phyloP scores from a whole-genome alignment of 2,888 invertebrate species.

The Rhagonycha fulva region DNA sequence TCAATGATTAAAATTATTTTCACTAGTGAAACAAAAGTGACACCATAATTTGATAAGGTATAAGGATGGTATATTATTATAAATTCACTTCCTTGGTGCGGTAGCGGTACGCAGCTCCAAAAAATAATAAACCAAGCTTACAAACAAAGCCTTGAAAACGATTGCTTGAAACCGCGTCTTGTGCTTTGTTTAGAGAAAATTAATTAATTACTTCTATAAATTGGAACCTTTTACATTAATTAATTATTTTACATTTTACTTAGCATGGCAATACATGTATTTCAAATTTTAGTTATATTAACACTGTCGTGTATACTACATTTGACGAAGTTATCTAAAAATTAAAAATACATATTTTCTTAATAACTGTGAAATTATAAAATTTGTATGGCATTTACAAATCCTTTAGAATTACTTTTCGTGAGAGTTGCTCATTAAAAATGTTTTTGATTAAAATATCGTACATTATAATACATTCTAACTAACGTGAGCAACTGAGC shows the following conservation, averaged over 20 bases:
- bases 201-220: conserved; percentile 1
- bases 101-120: neutral
- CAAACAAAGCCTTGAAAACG: neutral
- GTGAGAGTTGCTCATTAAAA: neutral
- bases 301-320: neutral
- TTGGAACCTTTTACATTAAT: conserved; percentile 1
- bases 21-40: neutral
- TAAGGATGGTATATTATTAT: neutral
- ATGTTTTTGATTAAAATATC: neutral
- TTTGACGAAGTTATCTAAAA: neutral
- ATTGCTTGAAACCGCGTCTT: neutral
- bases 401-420: neutral
- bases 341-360: neutral
- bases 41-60: neutral
- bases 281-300: neutral
- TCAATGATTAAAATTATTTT: neutral
- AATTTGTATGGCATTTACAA: neutral
- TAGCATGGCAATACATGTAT: neutral
- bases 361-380: neutral
- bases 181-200: neutral
- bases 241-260: neutral
- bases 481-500: neutral
- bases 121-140: neutral
- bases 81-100: neutral
- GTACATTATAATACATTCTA: neutral